A percentile compares a stretch with the other conserved stretches of the same genome.
These are phyloP conservation scores for Neodon shergylaensis DNA, from an alignment of 2,113 vertebrate genomes.

Conservation along the genomic window DNA sequence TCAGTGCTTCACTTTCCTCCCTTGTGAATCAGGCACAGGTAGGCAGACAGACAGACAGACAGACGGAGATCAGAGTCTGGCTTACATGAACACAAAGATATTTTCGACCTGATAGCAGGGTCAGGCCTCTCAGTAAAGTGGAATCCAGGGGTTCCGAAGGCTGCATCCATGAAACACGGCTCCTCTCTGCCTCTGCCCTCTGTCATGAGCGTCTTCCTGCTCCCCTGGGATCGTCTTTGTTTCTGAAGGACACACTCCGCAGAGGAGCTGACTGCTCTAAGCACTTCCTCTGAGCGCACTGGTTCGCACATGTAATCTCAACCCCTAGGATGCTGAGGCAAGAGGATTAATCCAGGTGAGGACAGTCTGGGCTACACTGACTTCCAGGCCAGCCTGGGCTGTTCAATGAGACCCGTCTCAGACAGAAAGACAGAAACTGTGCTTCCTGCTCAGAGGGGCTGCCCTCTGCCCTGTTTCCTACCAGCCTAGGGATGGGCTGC, in stretches of 20 bases:
- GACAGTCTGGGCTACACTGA: background rate
- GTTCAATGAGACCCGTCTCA: background rate
- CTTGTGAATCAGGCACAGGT: background rate
- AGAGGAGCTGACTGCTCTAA: background rate
- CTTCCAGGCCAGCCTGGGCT: background rate
- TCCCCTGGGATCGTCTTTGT: background rate
- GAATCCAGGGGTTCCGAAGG: fast-evolving
- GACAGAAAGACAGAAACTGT: background rate
- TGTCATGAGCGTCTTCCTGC: background rate
- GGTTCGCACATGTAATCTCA: background rate
- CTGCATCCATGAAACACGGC: background rate
- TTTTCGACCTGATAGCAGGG: background rate
- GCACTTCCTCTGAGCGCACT: background rate
- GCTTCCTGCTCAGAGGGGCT: background rate
- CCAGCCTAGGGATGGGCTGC: background rate
- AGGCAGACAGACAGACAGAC: background rate
- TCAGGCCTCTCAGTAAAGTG: background rate
- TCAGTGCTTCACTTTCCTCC: background rate
- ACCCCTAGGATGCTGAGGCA: background rate
- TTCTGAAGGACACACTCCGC: background rate
- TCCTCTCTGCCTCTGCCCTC: background rate
- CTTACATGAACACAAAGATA: background rate
- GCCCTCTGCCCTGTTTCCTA: background rate
- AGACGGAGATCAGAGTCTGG: background rate
- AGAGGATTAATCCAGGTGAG: background rate